Percentiles rank a stretch among this genome's conserved stretches.
These are phyloP conservation scores for Drosophila elegans DNA, from an alignment of 1,140 invertebrate species.

Conservation along the genomic window DNA sequence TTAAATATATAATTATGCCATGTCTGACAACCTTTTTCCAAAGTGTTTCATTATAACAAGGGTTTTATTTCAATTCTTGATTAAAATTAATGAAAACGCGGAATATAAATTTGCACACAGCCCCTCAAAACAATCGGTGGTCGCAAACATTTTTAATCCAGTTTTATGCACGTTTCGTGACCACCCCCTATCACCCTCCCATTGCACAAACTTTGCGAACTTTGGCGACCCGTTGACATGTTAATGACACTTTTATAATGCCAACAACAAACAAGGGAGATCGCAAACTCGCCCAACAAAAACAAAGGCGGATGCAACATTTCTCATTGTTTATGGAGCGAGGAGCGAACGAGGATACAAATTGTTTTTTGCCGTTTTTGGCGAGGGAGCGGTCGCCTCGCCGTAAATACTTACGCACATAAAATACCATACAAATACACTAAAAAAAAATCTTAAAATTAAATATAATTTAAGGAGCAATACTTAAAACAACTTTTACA, in stretches of 20 bases:
- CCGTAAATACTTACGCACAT: conserved; percentile 30
- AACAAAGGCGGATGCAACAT: conserved; percentile 79
- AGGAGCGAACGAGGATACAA: conserved; percentile 67
- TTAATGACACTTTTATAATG: conserved; percentile 81
- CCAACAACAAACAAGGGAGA: conserved; percentile 51
- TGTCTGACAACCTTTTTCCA: too few species aligned
- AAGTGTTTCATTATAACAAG: not conserved
- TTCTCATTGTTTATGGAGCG: conserved; percentile 75
- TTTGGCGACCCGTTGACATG: conserved; percentile 76
- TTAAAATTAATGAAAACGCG: conserved; percentile 46
- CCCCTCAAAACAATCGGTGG: conserved; percentile 37
- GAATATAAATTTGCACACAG: conserved; percentile 1
- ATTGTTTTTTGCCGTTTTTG: conserved; percentile 67
- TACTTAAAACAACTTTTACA: too few species aligned
- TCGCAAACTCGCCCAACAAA: conserved; percentile 34
- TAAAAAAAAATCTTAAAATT: not conserved
- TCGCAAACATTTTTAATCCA: conserved; percentile 32
- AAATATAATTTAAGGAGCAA: not conserved
- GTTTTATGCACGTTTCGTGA: conserved; percentile 30
- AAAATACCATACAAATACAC: conserved; percentile 19
- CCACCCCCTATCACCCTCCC: conserved; percentile 1
- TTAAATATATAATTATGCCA: too few species aligned
- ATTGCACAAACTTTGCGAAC: conserved; percentile 42
- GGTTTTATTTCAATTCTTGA: conserved; percentile 18
- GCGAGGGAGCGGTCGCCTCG: conserved; percentile 71